Evolutionary conservation across 2,888 invertebrate genomes (phyloP), one percentile per base, ranked within the genome.

Genomic region (Pollenia labialis): DNA sequence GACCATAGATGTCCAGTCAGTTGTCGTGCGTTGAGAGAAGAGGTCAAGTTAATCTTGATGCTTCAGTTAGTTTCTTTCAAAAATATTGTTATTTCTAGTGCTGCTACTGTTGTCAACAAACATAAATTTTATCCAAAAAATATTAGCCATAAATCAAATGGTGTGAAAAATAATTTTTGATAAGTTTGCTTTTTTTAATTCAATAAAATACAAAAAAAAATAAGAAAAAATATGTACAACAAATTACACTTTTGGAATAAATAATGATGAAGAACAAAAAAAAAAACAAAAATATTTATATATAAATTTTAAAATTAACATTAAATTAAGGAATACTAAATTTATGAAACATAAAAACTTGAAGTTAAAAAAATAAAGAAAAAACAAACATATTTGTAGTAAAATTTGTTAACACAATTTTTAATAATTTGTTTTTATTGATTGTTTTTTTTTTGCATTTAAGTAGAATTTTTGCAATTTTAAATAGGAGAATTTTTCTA

Each of bases 141-240:
- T 81, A 81, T 71, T 56, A 80, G 58, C 86, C 75, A 84, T 87
- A 87, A 87, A 87, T 87, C 84, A 87, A 77, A 80, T 87, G 84
- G 87, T 87, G 87, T 84, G 87, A 87, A 87, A 84, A 87, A 84
- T 84, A 81, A 81, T 87, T 84, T 86, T 80, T 69, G 32, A 82
- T 79, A 52, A 62, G 62, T 69, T 68, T 16, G 23, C 42, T 60
- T 44, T 42, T 79, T 79, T 82, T 48, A 16, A 48, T 40, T 32
- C 12, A 48, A 62, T 0, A n/a, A 32, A 44, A 62, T 18, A 1
- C 10, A 44, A 54, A 44, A 40, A 48, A 76, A 71, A 44, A 42
- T 18, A 9, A 72, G 77, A 48, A 40, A 40, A 79, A 71, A 58
- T 66, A 32, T 32, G 32, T 32, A 54, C 83, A 87, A 87, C 84